phyloP scores from a whole-genome alignment of 2,113 vertebrate species.

The Stigmatopora argus region DNA sequence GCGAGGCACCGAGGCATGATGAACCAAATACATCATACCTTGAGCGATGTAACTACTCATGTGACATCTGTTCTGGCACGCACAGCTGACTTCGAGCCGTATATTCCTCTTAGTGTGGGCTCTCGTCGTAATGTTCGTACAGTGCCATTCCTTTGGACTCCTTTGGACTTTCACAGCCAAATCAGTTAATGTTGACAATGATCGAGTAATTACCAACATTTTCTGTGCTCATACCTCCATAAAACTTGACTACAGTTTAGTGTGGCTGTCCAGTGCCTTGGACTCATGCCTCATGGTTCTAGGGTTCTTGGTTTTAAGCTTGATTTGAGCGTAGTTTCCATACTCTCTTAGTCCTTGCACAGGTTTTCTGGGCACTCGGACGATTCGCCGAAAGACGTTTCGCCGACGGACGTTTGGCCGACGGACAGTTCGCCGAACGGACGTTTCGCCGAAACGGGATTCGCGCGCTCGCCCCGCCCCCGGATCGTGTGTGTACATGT shows the following conservation, averaged over 20 bases:
- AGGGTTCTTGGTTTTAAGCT: background rate
- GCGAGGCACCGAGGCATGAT: slow-evolving; percentile 45
- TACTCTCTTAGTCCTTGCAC: too few relatives aligned
- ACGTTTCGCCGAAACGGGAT: too few relatives aligned
- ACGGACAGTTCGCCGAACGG: too few relatives aligned
- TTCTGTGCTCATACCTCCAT: too few relatives aligned
- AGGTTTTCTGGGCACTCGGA: too few relatives aligned
- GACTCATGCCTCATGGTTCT: background rate
- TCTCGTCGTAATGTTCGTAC: slow-evolving; percentile 2
- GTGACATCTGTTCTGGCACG: slow-evolving; percentile 46
- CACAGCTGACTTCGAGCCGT: slow-evolving; percentile 22
- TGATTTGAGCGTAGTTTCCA: too few relatives aligned
- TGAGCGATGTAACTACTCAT: slow-evolving; percentile 48
- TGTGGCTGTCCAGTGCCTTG: background rate
- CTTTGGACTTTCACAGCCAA: background rate
- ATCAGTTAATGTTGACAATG: background rate
- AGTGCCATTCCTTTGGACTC: background rate
- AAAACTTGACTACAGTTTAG: background rate
- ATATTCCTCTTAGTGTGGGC: background rate
- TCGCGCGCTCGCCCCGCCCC: too few relatives aligned
- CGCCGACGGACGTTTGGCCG: too few relatives aligned
- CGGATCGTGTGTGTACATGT: too few relatives aligned
- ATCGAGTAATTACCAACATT: background rate
- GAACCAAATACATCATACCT: slow-evolving; percentile 53
- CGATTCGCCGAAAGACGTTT: too few relatives aligned